Percentiles rank a stretch among this genome's conserved stretches.
Evolutionary conservation across 2,888 invertebrate species (phyloP).

Genomic region (Epirrhoe tristata): DNA sequence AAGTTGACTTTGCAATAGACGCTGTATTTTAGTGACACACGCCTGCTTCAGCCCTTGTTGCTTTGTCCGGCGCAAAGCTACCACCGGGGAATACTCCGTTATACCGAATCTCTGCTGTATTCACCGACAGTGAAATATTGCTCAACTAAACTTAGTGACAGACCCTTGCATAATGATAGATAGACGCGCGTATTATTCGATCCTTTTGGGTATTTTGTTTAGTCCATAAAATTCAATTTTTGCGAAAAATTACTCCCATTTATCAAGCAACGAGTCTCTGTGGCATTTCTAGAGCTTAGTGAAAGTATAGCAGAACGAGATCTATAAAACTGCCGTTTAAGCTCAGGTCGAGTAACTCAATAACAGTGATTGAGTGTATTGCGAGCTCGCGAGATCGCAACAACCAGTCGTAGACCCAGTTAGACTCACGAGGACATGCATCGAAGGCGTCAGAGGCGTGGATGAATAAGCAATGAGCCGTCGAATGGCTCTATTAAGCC

Average conservation of each 20-base stretch:
- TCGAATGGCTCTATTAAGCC: slow-evolving; percentile 84
- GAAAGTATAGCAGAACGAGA: slow-evolving; percentile 29
- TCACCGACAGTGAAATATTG: slow-evolving; percentile 48
- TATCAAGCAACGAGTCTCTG: slow-evolving; percentile 2
- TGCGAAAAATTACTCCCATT: slow-evolving; percentile 15
- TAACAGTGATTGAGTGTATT: slow-evolving; percentile 28
- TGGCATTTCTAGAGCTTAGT: slow-evolving; percentile 12
- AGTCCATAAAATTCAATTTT: slow-evolving; percentile 19
- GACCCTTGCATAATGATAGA: slow-evolving; percentile 46
- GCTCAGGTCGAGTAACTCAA: slow-evolving; percentile 24
- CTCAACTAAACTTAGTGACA: slow-evolving; percentile 43
- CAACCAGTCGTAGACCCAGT: slow-evolving; percentile 44
- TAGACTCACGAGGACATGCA: slow-evolving; percentile 72
- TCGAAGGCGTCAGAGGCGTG: slow-evolving; percentile 83
- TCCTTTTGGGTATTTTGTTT: slow-evolving; percentile 36
- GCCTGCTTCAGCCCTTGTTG: slow-evolving; percentile 51
- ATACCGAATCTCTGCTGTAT: slow-evolving; percentile 47
- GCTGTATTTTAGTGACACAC: neutral
- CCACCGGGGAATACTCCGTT: slow-evolving; percentile 54
- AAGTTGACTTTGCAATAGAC: slow-evolving; percentile 3
- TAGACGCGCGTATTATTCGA: slow-evolving; percentile 33
- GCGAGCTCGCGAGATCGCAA: slow-evolving; percentile 25
- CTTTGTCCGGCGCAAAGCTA: slow-evolving; percentile 62
- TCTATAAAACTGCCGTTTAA: slow-evolving; percentile 30
- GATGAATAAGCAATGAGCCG: slow-evolving; percentile 84